Percentiles rank a stretch among this genome's conserved stretches.
These are phyloP conservation scores for Leptinotarsa haldemani DNA, from an alignment of 2,888 invertebrate genomes.

Conservation along the genomic window DNA sequence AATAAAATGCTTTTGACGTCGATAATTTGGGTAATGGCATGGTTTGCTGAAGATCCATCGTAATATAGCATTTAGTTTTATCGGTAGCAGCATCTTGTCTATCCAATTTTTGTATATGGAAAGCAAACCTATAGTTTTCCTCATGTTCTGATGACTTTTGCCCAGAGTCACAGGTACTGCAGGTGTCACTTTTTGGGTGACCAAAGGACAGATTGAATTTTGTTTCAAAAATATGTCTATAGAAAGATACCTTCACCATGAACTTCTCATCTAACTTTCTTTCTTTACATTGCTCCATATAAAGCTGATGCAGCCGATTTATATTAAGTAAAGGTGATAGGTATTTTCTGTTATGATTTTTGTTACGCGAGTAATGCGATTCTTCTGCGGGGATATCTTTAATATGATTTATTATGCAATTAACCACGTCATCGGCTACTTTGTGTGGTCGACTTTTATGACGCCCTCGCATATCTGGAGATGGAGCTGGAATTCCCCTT, in stretches of 20 bases:
- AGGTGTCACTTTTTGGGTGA: conserved; percentile 30
- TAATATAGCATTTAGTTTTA: conserved; percentile 36
- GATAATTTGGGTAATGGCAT: conserved; percentile 47
- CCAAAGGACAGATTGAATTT: conserved; percentile 33
- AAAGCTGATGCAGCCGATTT: conserved; percentile 14
- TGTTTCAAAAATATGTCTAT: conserved; percentile 13
- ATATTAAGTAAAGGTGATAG: conserved; percentile 34
- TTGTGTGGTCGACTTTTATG: conserved; percentile 31
- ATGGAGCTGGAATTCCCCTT: conserved; percentile 14
- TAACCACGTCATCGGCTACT: conserved; percentile 25
- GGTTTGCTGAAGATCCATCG: conserved; percentile 48
- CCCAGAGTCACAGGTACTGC: conserved; percentile 32
- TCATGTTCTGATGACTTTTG: neutral
- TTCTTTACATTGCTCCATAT: conserved; percentile 26
- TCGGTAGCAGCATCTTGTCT: conserved; percentile 8
- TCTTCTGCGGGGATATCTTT: conserved; percentile 27
- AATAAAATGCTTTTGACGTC: conserved; percentile 46
- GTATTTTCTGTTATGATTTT: conserved; percentile 35
- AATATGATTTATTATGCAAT: conserved; percentile 25
- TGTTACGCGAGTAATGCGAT: conserved; percentile 40
- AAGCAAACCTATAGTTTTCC: conserved; percentile 26
- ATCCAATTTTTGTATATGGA: conserved; percentile 33
- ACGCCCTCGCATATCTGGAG: conserved; percentile 27
- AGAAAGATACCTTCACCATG: conserved; percentile 10
- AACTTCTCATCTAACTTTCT: conserved; percentile 7